Base-by-base conservation (phyloP, 92 coral and sea anemone genomes). In the Phenganax marumi region DNA sequence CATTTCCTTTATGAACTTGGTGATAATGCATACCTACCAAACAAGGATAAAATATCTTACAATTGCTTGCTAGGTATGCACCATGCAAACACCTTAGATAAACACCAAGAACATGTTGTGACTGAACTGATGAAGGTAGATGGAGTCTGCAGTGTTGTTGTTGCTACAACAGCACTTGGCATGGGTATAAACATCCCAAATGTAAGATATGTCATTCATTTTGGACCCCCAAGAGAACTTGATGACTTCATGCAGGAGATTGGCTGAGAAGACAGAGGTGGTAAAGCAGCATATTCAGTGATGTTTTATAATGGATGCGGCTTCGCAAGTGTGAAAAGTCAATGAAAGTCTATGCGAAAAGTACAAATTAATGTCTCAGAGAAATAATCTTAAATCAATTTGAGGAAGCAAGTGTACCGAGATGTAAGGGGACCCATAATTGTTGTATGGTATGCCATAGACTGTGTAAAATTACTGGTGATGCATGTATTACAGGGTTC, bases 121-220 rank as follows among this genome's bases (percentile, higher is more conserved):
- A 69, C 10, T 10, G 60, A 55, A 50, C 25, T 77, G 12, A 77
- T 85, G 77, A 85, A 79, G 21, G 62, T 16, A 26, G 26, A 65
- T 49, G 91, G 93, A 24, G 57, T 49, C 54, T 88, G 91, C 85
- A 79, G 87, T 33, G 78, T 88, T 12, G 91, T 88, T 52, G 85
- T 91, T 76, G 88, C 93, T 19, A 80, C 91, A 23, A 88, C 89
- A 50, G 93, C 91, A 47, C 89, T 85, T 68, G 91, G 89, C n/a
- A 85, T 84, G 91, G 91, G 84, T 13, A 61, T 86, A 19, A 81
- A 86, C 60, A 19, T 86, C 51, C 60, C 49, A 66, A 78, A 86
- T 68, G 50, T 86, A 11, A 22, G 84, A 64, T 70, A 69, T 10
- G 82, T 81, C 17, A 55, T 86, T 68, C 86, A 86, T 65, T 86